Evolutionary conservation across 2,888 invertebrate genomes (phyloP).

Genomic region (Meliscaeva auricollis): DNA sequence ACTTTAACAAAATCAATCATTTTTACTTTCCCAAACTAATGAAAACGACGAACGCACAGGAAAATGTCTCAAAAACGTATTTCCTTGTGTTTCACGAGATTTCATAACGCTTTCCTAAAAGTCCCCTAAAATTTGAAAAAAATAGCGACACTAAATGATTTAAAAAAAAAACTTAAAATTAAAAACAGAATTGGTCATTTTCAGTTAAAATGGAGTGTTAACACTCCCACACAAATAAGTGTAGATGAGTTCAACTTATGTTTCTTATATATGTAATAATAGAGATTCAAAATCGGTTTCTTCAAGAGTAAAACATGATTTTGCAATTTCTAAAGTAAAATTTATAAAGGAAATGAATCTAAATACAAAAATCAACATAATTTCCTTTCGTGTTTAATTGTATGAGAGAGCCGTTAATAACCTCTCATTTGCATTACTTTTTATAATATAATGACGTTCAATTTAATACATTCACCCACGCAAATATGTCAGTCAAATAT

Average conservation of each 20-base stretch:
- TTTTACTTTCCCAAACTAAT: too few species aligned
- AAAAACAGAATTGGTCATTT: background rate
- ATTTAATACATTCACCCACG: slow-evolving; percentile 1
- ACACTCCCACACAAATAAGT: background rate
- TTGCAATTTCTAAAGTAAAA: slow-evolving; percentile 34
- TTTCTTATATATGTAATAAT: background rate
- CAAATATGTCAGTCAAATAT: slow-evolving; percentile 36
- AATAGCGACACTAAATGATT: background rate
- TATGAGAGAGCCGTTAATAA: slow-evolving; percentile 8
- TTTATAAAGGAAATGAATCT: slow-evolving; percentile 38
- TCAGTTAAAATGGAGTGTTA: background rate
- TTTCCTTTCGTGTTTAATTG: slow-evolving; percentile 3
- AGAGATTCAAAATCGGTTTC: background rate
- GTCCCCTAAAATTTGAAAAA: too few species aligned
- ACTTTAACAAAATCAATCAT: too few species aligned
- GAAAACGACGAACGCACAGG: too few species aligned
- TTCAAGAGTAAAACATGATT: slow-evolving; percentile 21
- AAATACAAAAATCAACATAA: slow-evolving; percentile 44
- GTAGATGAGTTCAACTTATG: background rate
- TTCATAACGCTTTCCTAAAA: too few species aligned
- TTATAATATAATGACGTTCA: background rate
- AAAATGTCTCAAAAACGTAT: too few species aligned
- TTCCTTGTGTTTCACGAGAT: too few species aligned
- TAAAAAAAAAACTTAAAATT: background rate
- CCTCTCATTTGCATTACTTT: slow-evolving; percentile 17